Base-by-base conservation (phyloP, 2,797 vertebrate genomes). In the Lycodopsis pacificus region DNA sequence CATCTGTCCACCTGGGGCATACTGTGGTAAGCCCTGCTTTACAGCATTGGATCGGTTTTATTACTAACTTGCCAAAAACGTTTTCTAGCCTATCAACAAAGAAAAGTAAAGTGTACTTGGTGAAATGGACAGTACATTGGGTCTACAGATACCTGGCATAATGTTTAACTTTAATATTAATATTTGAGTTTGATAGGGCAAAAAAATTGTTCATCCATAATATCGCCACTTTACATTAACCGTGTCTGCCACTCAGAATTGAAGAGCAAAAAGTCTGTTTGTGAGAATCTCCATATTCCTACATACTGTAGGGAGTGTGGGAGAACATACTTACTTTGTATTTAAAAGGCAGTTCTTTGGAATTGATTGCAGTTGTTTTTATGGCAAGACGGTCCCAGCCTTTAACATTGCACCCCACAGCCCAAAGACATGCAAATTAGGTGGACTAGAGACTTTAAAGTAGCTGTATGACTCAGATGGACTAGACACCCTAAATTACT, bases 1-100 rank as follows among this genome's bases (percentile, higher is more conserved):
- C 63, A 78, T 97, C 83, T 99, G 97, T 42, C 96, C 97, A 4
- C 85, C 77, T 30, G 97, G 97, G 68, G 94, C 94, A 19, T 98
- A 95, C 84, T 99, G 97, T 88, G 85, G 96, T 99, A 91, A 95
- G 93, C 90, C 63, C 32, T 44, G 57, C 68, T 84, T 67, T 83
- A 62, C 76, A 49, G 46, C 12, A 3, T 59, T 25, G 66, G 54
- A 80, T 65, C 19, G 1, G 10, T 36, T 71, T 14, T 56, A 68
- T 69, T 4, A 20, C n/a, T 14, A 27, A 72, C 38, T 51, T 76
- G 38, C 68, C 65, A 82, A 13, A 62, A 72, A 54, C 30, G 54
- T 56, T 68, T 70, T 73, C 46, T 54, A 76, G 42, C n/a, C 5
- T 22, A 20, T 78, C 44, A 36, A 53, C 53, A 44, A 22, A 17